phyloP scores from a whole-genome alignment of 2,888 invertebrate species.

The Eudemis profundana region DNA sequence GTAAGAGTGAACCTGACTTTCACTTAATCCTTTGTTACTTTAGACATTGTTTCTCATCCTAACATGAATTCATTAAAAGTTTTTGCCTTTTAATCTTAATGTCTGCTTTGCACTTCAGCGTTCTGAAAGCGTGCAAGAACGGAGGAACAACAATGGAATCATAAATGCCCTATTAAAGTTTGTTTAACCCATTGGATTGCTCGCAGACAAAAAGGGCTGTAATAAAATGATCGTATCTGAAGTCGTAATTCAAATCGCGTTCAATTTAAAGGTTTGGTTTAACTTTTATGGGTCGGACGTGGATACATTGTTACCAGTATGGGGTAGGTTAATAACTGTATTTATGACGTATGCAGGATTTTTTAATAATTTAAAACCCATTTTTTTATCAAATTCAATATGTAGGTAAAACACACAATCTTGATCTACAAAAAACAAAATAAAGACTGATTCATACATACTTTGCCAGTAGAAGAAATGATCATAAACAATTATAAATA shows the following conservation, averaged over 20 bases:
- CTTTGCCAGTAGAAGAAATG: too few relatives aligned
- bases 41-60: conserved; percentile 25
- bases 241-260: conserved; percentile 36
- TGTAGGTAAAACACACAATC: too few relatives aligned
- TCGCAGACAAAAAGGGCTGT: conserved; percentile 35
- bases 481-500: too few relatives aligned
- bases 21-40: conserved; percentile 27
- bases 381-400: too few relatives aligned
- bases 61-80: conserved; percentile 34
- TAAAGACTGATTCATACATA: too few relatives aligned
- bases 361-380: too few relatives aligned
- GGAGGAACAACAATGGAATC: conserved; percentile 31
- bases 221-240: conserved; percentile 37
- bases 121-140: conserved; percentile 22
- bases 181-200: conserved; percentile 29
- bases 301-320: not conserved
- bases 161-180: conserved; percentile 36
- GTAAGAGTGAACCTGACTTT: conserved; percentile 15
- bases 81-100: conserved; percentile 30
- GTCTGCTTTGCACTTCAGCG: conserved; percentile 13
- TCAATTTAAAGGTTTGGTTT: conserved; percentile 17
- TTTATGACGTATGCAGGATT: too few relatives aligned
- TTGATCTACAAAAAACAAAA: too few relatives aligned
- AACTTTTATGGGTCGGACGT: conserved; percentile 29
- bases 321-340: not conserved